These are phyloP conservation scores for Cichlasoma orientale DNA, from an alignment of 2,797 vertebrate species.

Conservation along the genomic window DNA sequence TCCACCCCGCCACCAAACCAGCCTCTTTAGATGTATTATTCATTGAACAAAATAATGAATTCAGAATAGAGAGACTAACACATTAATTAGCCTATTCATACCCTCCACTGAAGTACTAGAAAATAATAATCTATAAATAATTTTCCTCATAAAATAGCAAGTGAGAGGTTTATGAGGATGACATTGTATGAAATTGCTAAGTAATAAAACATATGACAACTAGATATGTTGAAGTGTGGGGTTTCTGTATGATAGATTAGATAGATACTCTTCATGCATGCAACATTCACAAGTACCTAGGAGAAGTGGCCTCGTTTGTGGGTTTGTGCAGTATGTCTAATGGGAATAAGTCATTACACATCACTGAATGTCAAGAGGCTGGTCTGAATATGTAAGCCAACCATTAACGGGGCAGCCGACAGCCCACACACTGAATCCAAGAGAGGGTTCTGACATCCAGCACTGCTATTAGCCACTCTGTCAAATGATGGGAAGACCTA, in stretches of 20 bases:
- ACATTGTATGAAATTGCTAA: background rate
- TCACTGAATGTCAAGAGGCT: constrained; percentile 53
- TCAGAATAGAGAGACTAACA: constrained; percentile 58
- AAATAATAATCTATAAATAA: constrained; percentile 10
- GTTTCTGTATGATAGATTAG: background rate
- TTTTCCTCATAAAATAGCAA: background rate
- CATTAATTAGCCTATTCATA: constrained; percentile 56
- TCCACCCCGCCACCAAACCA: constrained; percentile 4
- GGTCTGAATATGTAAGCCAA: constrained; percentile 25
- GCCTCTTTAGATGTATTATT: constrained; percentile 50
- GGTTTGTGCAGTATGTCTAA: constrained; percentile 6
- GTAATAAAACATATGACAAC: background rate
- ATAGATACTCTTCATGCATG: background rate
- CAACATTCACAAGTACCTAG: background rate
- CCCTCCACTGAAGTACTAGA: constrained; percentile 14
- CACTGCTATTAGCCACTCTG: constrained; percentile 39
- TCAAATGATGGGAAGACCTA: background rate
- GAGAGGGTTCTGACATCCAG: constrained; percentile 26
- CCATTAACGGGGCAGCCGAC: constrained; percentile 28
- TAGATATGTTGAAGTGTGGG: background rate
- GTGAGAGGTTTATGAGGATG: background rate
- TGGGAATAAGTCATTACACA: constrained; percentile 31
- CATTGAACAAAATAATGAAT: constrained; percentile 46
- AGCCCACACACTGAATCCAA: constrained; percentile 41
- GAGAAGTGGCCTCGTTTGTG: constrained; percentile 10